These are phyloP conservation scores for Platycercus adscitus DNA, from an alignment of 2,113 vertebrate species.

Conservation along the genomic window DNA sequence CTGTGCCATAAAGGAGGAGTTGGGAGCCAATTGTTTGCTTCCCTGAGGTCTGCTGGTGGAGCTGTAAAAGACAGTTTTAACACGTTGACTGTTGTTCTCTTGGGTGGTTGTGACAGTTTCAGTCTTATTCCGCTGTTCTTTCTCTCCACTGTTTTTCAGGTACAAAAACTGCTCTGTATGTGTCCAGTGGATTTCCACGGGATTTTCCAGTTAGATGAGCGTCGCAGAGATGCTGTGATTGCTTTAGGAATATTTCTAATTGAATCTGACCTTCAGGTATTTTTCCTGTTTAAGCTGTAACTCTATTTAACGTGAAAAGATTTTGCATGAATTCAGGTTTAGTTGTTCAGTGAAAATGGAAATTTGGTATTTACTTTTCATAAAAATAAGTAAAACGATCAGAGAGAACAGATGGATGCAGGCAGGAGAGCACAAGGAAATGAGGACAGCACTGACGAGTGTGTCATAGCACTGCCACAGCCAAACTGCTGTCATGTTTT, in stretches of 20 bases:
- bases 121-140: background rate
- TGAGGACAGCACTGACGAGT: background rate
- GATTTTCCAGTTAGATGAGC: conserved; percentile 91
- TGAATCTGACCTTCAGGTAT: conserved; percentile 94
- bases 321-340: background rate
- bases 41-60: background rate
- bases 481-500: background rate
- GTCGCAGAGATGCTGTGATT: conserved; percentile 93
- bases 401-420: background rate
- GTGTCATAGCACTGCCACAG: background rate
- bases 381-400: background rate
- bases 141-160: conserved; percentile 68
- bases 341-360: background rate
- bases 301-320: background rate
- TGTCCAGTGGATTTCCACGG: conserved; percentile 93
- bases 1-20: background rate
- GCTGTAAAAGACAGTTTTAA: background rate
- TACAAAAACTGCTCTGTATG: conserved; percentile 96
- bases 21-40: background rate
- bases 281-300: background rate
- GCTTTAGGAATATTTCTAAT: conserved; percentile 92
- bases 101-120: background rate
- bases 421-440: background rate
- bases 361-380: background rate
- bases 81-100: background rate